These are phyloP conservation scores for Prunella fulvescens DNA, from an alignment of 2,113 vertebrate species.

Conservation along the genomic window DNA sequence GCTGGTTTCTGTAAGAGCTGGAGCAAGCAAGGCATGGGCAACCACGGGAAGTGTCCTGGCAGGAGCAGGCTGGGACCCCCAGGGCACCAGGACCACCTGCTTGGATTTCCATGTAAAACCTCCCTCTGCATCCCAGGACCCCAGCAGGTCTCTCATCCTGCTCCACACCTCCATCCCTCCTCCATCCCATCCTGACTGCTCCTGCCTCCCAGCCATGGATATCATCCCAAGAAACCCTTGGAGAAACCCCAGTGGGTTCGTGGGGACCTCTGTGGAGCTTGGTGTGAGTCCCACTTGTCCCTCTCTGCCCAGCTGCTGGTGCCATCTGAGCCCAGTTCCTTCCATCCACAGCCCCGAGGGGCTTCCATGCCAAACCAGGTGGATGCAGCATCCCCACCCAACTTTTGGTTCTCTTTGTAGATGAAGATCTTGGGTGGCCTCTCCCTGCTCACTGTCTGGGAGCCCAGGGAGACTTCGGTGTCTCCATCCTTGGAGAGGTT, in stretches of 20 bases:
- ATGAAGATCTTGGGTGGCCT: background rate
- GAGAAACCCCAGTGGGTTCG: background rate
- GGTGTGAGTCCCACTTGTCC: too few species aligned
- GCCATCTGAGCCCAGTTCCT: rapidly evolving
- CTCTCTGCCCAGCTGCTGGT: rapidly evolving
- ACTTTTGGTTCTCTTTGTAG: background rate
- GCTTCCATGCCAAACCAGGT: background rate
- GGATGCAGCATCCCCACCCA: background rate
- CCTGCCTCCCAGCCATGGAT: background rate
- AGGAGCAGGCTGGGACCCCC: background rate
- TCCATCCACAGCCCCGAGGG: background rate
- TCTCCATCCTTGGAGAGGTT: background rate
- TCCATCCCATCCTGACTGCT: background rate
- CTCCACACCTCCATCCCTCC: background rate
- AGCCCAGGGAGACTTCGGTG: background rate
- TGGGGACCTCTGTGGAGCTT: rapidly evolving
- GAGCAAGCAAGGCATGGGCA: background rate
- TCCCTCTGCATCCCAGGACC: background rate
- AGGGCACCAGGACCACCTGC: rapidly evolving
- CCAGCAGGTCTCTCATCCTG: background rate
- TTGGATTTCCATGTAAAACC: background rate
- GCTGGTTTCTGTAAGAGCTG: conserved; percentile 45
- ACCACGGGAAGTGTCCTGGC: background rate
- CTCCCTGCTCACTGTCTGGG: background rate
- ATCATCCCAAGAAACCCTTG: background rate